Percentiles rank a stretch among this genome's conserved stretches.
Conservation (phyloP, 1,140 invertebrate species). For the Macrostomum lignano region DNA sequence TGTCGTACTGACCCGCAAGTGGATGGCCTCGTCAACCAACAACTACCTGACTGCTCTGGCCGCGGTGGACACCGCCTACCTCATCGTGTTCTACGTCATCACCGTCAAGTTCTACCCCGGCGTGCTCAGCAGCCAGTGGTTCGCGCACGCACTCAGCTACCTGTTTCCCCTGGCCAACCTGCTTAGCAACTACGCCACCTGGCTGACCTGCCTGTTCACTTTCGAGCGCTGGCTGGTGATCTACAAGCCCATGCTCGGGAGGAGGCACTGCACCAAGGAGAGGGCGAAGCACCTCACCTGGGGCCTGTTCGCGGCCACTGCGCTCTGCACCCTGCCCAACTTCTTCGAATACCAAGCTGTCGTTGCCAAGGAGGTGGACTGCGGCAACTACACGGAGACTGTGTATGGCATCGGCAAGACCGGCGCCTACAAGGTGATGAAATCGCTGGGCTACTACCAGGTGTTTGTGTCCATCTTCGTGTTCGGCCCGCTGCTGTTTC, state of each 20-base stretch:
- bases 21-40: too few relatives aligned
- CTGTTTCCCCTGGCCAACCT: slow-evolving; percentile 47
- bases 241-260: too few relatives aligned
- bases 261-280: slow-evolving; percentile 38
- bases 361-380: slow-evolving; percentile 7
- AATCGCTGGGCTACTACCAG: slow-evolving; percentile 37
- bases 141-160: slow-evolving; percentile 35
- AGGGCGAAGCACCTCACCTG: slow-evolving; percentile 31
- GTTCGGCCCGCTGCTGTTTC: too few relatives aligned
- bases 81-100: slow-evolving; percentile 16
- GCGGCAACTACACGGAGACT: not conserved
- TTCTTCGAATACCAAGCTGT: too few relatives aligned
- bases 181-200: too few relatives aligned
- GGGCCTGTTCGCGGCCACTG: slow-evolving; percentile 33
- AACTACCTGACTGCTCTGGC: too few relatives aligned
- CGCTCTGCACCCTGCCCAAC: slow-evolving; percentile 36
- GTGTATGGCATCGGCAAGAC: slow-evolving; percentile 8
- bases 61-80: slow-evolving; percentile 2
- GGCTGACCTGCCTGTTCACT: too few relatives aligned
- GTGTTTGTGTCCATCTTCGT: slow-evolving; percentile 37
- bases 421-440: slow-evolving; percentile 29
- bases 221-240: too few relatives aligned
- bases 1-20: too few relatives aligned
- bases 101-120: slow-evolving; percentile 36
- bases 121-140: slow-evolving; percentile 36